A percentile compares a stretch with the other conserved stretches of the same genome.
Evolutionary conservation across 2,113 vertebrate genomes (phyloP).

Genomic region (Salvelinus fontinalis): DNA sequence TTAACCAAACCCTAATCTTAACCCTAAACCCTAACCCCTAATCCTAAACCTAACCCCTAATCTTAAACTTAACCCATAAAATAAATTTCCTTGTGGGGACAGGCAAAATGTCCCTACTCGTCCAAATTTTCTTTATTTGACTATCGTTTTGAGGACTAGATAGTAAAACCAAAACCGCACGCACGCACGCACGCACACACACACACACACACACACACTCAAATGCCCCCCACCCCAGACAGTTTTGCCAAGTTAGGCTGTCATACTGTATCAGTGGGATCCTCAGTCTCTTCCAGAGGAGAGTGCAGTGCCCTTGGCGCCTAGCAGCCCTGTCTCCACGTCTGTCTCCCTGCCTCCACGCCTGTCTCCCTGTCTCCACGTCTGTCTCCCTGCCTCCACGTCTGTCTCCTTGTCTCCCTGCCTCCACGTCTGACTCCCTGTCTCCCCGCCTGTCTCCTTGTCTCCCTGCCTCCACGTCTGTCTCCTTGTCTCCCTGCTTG

Average conservation of each 20-base stretch:
- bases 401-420: constrained; percentile 10
- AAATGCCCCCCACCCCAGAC: neutral
- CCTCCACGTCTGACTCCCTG: neutral
- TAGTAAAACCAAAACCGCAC: too few relatives aligned
- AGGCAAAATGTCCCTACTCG: too few relatives aligned
- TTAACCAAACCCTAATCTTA: too few relatives aligned
- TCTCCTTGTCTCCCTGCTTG: neutral
- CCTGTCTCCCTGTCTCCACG: neutral
- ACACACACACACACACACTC: neutral
- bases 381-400: neutral
- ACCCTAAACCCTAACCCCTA: too few relatives aligned
- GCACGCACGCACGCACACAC: neutral
- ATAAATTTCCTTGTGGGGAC: too few relatives aligned
- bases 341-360: neutral
- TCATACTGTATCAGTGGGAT: neutral
- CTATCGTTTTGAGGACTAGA: too few relatives aligned
- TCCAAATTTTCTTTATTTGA: too few relatives aligned
- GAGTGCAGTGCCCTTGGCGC: neutral
- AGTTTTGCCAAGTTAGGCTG: neutral
- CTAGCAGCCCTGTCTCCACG: neutral
- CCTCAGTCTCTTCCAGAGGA: neutral
- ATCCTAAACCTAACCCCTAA: too few relatives aligned
- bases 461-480: neutral
- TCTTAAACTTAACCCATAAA: too few relatives aligned
- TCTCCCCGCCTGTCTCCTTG: neutral